Base-by-base conservation (phyloP, 1,140 invertebrate species). In the Paramacrobiotus metropolitanus region DNA sequence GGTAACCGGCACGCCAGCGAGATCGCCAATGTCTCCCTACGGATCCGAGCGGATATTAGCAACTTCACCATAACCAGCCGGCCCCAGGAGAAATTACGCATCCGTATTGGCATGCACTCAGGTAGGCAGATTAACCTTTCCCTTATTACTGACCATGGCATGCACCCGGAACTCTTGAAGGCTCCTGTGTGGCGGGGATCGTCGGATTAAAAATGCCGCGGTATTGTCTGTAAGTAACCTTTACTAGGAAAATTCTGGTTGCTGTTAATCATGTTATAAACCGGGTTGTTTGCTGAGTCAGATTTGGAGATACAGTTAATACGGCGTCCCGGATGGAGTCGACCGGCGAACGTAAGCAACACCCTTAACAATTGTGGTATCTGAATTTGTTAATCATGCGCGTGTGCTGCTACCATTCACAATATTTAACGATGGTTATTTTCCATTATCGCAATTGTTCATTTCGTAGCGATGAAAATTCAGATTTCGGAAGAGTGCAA, bases 151-250 rank as follows among this genome's bases (percentile, higher is more conserved):
- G 21, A 81, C 81, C 0, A 81, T 82, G 15, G 81, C 83, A 82
- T 30, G 55, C 29, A 60, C 28, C 48, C 44, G 21, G 60, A 48
- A 44, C 2, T n/a, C 34, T 40, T 40, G n/a, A n/a, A 40, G 34
- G 34, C 9, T 40, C 34, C 34, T 40, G 34, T n/a, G 34, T 67
- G 21, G 68, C 67, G 1, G 88, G 87, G 1, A 86, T 93, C 3
- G 88, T 93, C 2, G 88, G 88, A 0, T 82, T 85, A 61, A 91
- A 88, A 73, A 89, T 90, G 86, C 88, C 87, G 0, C 82, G 88
- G 65, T 92, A 89, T 69, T 92, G 87, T 68, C 74, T 92, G 0
- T 91, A 68, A 59, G 67, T 67, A 21, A 60, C n/a, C 9, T 40
- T 0, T 40, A 40, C 34, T 40, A 15, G 34, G n/a, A 9, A 40